A percentile compares a stretch with the other conserved stretches of the same genome.
These are phyloP conservation scores for Malthinus seriepunctatus DNA, from an alignment of 2,888 invertebrate genomes.

Conservation along the genomic window DNA sequence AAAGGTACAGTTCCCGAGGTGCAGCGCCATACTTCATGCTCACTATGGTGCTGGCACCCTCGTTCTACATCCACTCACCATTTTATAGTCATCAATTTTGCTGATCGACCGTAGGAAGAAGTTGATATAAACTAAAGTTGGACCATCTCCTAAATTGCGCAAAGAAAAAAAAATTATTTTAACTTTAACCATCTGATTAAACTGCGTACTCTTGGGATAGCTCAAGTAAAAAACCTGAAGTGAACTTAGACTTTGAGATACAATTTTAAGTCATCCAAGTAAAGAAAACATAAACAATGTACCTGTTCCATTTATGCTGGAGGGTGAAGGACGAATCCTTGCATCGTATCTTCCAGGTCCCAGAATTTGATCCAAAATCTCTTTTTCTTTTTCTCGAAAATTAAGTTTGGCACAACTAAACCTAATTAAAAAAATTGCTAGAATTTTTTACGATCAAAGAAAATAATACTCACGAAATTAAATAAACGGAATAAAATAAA, in stretches of 20 bases:
- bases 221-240: too few relatives aligned
- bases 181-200: conserved; percentile 42
- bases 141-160: conserved; percentile 71
- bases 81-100: conserved; percentile 98
- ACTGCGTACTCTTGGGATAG: conserved; percentile 12
- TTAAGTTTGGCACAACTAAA: conserved; percentile 82
- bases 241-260: conserved; percentile 8
- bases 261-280: conserved; percentile 20
- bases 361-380: conserved; percentile 90
- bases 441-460: background rate
- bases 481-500: too few relatives aligned
- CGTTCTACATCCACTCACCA: conserved; percentile 76
- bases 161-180: conserved; percentile 55
- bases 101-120: conserved; percentile 96
- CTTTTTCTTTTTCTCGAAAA: conserved; percentile 93
- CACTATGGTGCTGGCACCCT: conserved; percentile 55
- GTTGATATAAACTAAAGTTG: conserved; percentile 91
- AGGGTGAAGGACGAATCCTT: conserved; percentile 76
- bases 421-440: conserved; percentile 55
- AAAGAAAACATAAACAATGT: conserved; percentile 50
- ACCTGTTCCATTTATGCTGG: conserved; percentile 94
- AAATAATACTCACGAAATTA: too few relatives aligned
- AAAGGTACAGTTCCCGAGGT: conserved; percentile 39
- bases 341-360: conserved; percentile 91
- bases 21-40: conserved; percentile 50